phyloP scores from a whole-genome alignment of 2,113 vertebrate genomes.

The Syngnathoides biaculeatus region DNA sequence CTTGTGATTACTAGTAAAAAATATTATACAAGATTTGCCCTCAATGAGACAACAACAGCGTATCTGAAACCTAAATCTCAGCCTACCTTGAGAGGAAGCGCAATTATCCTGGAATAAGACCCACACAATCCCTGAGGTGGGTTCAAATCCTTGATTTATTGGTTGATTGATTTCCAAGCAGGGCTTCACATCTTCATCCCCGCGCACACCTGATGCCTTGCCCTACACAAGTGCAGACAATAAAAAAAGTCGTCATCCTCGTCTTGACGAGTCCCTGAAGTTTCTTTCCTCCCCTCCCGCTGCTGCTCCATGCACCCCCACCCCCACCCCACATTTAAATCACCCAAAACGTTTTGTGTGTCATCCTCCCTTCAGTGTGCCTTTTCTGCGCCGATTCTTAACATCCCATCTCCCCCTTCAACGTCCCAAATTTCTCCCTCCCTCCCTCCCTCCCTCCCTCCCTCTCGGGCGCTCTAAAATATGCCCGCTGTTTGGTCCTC shows the following conservation, averaged over 20 bases:
- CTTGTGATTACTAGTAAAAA: background rate
- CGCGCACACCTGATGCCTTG: background rate
- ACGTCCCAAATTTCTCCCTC: conserved; percentile 37
- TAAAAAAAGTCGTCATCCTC: conserved; percentile 5
- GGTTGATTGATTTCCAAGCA: conserved; percentile 12
- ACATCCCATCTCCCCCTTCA: conserved; percentile 1
- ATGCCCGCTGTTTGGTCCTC: conserved; percentile 30
- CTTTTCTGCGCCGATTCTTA: conserved; percentile 15
- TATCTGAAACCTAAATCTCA: background rate
- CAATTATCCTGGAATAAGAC: background rate
- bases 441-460: conserved; percentile 17
- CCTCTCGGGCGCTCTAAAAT: too few relatives aligned
- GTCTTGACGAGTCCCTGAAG: conserved; percentile 2
- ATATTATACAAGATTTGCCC: background rate
- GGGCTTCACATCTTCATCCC: conserved; percentile 12
- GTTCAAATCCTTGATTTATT: background rate
- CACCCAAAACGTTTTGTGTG: conserved; percentile 1
- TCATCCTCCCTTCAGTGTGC: conserved; percentile 4
- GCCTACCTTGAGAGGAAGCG: conserved; percentile 31
- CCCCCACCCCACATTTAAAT: background rate
- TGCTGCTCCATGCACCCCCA: background rate
- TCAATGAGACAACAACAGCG: background rate
- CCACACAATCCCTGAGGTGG: conserved; percentile 15
- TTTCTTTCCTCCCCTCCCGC: conserved; percentile 6
- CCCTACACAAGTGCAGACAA: background rate